Evolutionary conservation across 2,888 invertebrate genomes (phyloP), one percentile per base, ranked within the genome.

Genomic region (Caenorhabditis sinica): DNA sequence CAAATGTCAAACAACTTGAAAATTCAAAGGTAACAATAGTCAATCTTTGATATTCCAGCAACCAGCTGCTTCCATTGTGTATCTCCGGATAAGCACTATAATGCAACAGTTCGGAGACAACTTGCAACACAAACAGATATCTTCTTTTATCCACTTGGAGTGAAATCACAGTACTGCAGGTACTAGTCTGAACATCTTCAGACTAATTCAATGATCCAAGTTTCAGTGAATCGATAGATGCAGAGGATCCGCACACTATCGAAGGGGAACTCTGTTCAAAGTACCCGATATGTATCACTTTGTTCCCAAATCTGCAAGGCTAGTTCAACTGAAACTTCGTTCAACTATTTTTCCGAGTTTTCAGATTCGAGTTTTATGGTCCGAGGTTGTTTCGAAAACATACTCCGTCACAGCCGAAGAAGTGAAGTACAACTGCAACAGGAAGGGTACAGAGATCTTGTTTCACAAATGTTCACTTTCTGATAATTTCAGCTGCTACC

Each of bases 221-320:
- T 83, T 83, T 43, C 73, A 86, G 86, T 53, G 66, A 74, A 20
- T 60, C 77, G 6, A 77, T 88, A 56, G 86, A 86, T 60, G 51
- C 51, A 3, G 56, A 80, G 25, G 66, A 82, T 61, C 85, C 83
- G 2, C 63, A 76, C 5, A 58, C 68, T 9, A 83, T 88, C 1
- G 86, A 88, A 36, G 85, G 83, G 1, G 75, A 88, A 73, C 86
- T 88, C 13, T 88, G 88, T 60, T 85, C 88, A 61, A 86, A 85
- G 63, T 85, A 86, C 61, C 63, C 81, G 2, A 74, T 73, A 45
- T 88, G 88, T 58, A 77, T 88, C 43, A 88, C 88, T 9, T 79
- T 88, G 3, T 86, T 86, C 33, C 86, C 88, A 2, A 88, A 88
- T 63, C 45, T 88, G 4, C 84, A 74, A 45, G 82, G 87, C 83